Base-by-base conservation (phyloP, 2,797 vertebrate species). In the Neostethus bicornis region DNA sequence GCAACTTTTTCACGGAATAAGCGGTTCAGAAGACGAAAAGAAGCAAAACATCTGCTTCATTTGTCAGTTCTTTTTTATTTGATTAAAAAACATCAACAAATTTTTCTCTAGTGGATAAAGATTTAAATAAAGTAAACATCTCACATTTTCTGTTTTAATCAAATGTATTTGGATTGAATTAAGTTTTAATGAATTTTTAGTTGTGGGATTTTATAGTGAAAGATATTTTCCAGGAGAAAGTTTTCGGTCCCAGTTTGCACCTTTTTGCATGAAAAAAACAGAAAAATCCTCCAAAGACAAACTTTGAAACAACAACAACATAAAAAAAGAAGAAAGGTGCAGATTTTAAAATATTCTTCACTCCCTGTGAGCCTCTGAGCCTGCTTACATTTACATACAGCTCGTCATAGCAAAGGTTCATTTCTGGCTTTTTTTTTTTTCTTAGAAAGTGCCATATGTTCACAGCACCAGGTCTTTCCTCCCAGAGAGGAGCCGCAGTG, bases 361-460 rank as follows among this genome's bases (percentile, higher is more conserved):
- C 53, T 20, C 50, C 51, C 49, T 5, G 1, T 1, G 11, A 64
- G 50, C 20, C 42, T 21, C 28, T 0, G 0, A 1, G 13, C 29
- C 62, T 67, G 52, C 50, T 70, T 52, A 38, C 42, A 37, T 79
- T 70, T 45, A 54, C 59, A 73, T 29, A 20, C 58, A 58, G 51
- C 42, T 2, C 25, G 29, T 63, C 65, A 45, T 6, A 26, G 39
- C 42, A 61, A 77, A 81, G 68, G 48, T 65, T 70, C 12, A 70
- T 61, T 66, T 61, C 57, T 64, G 56, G 51, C 56, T 67, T 61
- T 31, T 55, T 63, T 47, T 13, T 2, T 13, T 61, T 60, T 56
- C 23, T 2, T 58, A 69, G 46, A 67, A 70, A 51, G 64, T 44
- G 72, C 79, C 82, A 85, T 76, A 80, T 83, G 82, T 69, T 75